Evolutionary conservation across 2,113 vertebrate species (phyloP), one percentile per base, ranked within the genome.

Genomic region (Hippocampus abdominalis): DNA sequence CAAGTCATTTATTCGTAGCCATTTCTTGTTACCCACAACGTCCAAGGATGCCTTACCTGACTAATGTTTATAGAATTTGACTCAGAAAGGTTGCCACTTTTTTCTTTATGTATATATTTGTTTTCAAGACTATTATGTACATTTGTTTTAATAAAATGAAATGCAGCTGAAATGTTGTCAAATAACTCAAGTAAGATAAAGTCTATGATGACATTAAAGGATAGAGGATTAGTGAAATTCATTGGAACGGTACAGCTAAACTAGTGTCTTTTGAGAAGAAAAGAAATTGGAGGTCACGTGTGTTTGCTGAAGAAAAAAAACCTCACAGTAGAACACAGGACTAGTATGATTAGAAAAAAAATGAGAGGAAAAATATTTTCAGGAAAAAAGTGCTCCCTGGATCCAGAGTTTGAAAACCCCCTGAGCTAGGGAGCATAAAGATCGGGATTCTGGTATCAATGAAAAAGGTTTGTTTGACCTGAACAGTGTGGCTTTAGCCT

Each of bases 41-140:
- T 84, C 65, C 63, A 65, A 77, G 56, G 40, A 76, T 90, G 89
- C 89, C 89, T 90, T 90, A 88, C 67, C 64, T 64, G 69, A 81
- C 27, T 42, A 72, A 72, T 10, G 69, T 78, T 71, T 69, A 70
- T 61, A 80, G 40, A 69, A 9, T 79, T 48, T 66, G 53, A 73
- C 23, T 70, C 8, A 27, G 75, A 73, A 78, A 72, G 29, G n/a
- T 60, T 85, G 79, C 70, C 81, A 82, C 71, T 82, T 74, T 76
- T 64, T 69, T 73, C 21, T 76, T 20, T 62, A 60, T 82, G 56
- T 80, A 69, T 59, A 53, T 69, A 61, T 82, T 64, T 85, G 70
- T 81, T 56, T 73, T 68, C 76, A 44, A 53, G 78, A 23, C 2
- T 16, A 57, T 25, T 25, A 23, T 80, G 29, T 81, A 60, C 32